A percentile compares a stretch with the other conserved stretches of the same genome.
These are phyloP conservation scores for Neotoma lepida DNA, from an alignment of 2,113 vertebrate species.

Conservation along the genomic window DNA sequence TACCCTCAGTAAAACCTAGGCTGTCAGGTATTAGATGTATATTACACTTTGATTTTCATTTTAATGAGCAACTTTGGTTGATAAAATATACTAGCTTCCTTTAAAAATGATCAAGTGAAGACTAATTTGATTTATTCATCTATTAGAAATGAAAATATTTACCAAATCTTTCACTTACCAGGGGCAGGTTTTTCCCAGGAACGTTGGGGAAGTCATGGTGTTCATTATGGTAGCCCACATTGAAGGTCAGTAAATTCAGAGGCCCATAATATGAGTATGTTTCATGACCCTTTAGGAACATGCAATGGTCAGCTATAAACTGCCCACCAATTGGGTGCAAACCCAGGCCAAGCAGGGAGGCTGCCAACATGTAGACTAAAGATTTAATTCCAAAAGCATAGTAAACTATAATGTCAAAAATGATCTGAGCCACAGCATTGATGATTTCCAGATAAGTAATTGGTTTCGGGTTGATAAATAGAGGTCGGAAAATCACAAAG, in stretches of 20 bases:
- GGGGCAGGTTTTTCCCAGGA: conserved; percentile 92
- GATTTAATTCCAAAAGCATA: conserved; percentile 90
- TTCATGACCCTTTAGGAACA: conserved; percentile 97
- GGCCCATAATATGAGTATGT: conserved; percentile 96
- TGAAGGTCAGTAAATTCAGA: conserved; percentile 95
- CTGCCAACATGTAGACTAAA: conserved; percentile 92
- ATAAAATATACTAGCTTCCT: not conserved
- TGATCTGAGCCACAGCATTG: conserved; percentile 88
- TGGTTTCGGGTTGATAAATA: conserved; percentile 95
- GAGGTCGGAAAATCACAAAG: conserved; percentile 92
- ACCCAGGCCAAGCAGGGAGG: conserved; percentile 91
- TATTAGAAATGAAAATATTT: not conserved
- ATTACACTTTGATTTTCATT: not conserved
- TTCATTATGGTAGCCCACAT: conserved; percentile 96
- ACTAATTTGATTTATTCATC: not conserved
- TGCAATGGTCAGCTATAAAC: conserved; percentile 97
- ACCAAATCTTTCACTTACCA: conserved; percentile 89
- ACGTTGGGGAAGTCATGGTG: conserved; percentile 97
- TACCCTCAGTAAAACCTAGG: not conserved
- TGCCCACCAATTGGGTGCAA: conserved; percentile 96
- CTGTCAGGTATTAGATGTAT: not conserved
- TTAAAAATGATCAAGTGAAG: not conserved
- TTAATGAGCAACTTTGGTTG: not conserved
- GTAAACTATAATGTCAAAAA: conserved; percentile 88
- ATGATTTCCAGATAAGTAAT: conserved; percentile 90